Evolutionary conservation across 2,797 vertebrate genomes (phyloP).

Genomic region (Dipus sagitta): DNA sequence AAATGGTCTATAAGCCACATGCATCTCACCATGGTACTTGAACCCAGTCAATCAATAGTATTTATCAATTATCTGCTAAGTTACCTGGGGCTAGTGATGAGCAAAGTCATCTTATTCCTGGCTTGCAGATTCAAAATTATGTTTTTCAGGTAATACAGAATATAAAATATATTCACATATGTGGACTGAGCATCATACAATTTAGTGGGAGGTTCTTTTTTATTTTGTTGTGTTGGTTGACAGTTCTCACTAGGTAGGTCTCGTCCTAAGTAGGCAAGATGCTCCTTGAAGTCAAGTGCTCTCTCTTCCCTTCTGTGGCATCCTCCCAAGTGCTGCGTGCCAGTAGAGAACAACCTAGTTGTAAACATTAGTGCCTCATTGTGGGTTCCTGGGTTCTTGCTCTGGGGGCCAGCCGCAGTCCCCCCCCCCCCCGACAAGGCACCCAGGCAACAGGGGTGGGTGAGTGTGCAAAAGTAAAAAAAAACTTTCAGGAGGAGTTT

Average conservation of each 20-base stretch:
- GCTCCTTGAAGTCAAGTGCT: not conserved
- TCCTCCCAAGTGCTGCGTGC: not conserved
- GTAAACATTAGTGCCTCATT: not conserved
- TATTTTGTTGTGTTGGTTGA: constrained; percentile 39
- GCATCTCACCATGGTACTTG: not conserved
- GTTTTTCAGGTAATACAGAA: not conserved
- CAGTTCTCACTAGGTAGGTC: not conserved
- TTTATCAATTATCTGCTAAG: not conserved
- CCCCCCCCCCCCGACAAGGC: too few relatives aligned
- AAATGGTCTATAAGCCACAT: constrained; percentile 16
- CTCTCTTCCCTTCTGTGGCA: not conserved
- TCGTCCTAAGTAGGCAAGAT: constrained; percentile 23
- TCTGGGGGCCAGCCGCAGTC: too few relatives aligned
- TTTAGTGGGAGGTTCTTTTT: constrained; percentile 34
- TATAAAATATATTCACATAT: not conserved
- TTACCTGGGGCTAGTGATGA: not conserved
- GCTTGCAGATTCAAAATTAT: not conserved
- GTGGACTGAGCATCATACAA: not conserved
- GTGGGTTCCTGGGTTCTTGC: too few relatives aligned
- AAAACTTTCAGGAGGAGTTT: too few relatives aligned
- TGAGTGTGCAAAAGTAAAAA: too few relatives aligned
- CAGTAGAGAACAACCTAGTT: not conserved
- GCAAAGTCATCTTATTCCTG: not conserved
- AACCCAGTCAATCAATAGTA: constrained; percentile 4
- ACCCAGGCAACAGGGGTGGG: too few relatives aligned